These are phyloP conservation scores for Syngnathus floridae DNA, from an alignment of 2,113 vertebrate genomes.

Conservation along the genomic window DNA sequence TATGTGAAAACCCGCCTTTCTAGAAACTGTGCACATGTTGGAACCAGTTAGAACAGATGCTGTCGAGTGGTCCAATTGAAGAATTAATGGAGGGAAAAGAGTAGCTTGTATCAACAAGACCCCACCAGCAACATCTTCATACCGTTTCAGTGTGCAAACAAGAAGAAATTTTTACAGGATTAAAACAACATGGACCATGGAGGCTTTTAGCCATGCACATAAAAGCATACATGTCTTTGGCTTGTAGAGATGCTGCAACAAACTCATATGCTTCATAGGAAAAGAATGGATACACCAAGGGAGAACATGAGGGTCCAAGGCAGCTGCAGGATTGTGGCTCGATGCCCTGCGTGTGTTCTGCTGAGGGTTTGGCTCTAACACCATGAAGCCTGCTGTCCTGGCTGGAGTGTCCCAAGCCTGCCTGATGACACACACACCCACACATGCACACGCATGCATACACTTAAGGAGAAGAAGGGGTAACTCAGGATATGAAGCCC, in stretches of 20 bases:
- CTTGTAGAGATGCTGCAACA: constrained; percentile 9
- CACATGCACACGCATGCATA: neutral
- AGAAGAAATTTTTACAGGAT: constrained; percentile 15
- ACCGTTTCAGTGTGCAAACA: constrained; percentile 9
- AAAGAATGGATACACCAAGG: constrained; percentile 24
- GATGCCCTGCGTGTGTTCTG: constrained; percentile 49
- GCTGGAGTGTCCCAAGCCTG: constrained; percentile 49
- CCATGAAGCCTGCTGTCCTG: constrained; percentile 55
- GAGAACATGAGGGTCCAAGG: constrained; percentile 38
- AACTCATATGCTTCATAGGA: constrained; percentile 13
- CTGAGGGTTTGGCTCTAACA: constrained; percentile 52
- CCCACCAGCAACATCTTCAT: neutral
- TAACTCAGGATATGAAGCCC: constrained; percentile 25
- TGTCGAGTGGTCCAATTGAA: constrained; percentile 36
- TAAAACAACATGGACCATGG: constrained; percentile 16
- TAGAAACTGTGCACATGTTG: constrained; percentile 29
- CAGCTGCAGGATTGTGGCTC: constrained; percentile 63
- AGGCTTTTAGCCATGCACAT: constrained; percentile 10
- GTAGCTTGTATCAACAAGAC: constrained; percentile 25
- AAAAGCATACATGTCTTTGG: constrained; percentile 24
- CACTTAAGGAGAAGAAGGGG: constrained; percentile 19
- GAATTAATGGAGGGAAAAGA: constrained; percentile 36
- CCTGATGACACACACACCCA: constrained; percentile 25
- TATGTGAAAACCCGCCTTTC: constrained; percentile 49
- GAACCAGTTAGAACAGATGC: constrained; percentile 49